A percentile compares a stretch with the other conserved stretches of the same genome.
Conservation (phyloP, 2,113 vertebrate genomes). For the Oryzias javanicus region DNA sequence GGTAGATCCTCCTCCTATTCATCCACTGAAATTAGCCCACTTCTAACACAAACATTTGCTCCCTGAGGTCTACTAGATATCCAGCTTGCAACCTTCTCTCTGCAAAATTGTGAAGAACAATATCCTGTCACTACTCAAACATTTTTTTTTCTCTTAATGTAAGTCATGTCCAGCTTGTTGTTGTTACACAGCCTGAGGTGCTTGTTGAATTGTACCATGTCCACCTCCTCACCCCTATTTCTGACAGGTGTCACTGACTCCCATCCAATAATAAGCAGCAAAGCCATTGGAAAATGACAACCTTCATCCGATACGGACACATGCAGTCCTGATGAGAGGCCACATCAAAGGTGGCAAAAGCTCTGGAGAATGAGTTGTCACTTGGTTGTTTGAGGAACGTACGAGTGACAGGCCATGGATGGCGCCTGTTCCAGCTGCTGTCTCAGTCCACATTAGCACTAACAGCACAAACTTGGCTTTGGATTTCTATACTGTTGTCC, state of each 20-base stretch:
- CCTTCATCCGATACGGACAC: slow-evolving; percentile 56
- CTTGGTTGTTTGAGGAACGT: slow-evolving; percentile 40
- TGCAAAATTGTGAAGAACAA: slow-evolving; percentile 43
- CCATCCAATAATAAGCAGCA: slow-evolving; percentile 54
- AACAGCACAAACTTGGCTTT: slow-evolving; percentile 29
- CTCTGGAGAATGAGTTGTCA: slow-evolving; percentile 54
- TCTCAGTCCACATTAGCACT: slow-evolving; percentile 50
- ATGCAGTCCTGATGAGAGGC: slow-evolving; percentile 52
- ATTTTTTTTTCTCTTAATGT: slow-evolving; percentile 38
- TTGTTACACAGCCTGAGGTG: slow-evolving; percentile 41
- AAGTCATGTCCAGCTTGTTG: slow-evolving; percentile 49
- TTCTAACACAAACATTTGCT: background rate
- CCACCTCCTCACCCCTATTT: slow-evolving; percentile 53
- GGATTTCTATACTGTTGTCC: slow-evolving; percentile 33
- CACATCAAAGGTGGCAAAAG: slow-evolving; percentile 60
- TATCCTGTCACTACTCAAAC: slow-evolving; percentile 42
- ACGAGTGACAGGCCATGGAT: slow-evolving; percentile 46
- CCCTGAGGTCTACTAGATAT: slow-evolving; percentile 1
- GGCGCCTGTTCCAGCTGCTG: slow-evolving; percentile 24
- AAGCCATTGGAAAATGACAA: slow-evolving; percentile 58
- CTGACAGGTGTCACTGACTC: slow-evolving; percentile 64
- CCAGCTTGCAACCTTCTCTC: slow-evolving; percentile 18
- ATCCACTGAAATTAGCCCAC: background rate
- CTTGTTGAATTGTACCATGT: slow-evolving; percentile 44
- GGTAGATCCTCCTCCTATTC: background rate